Evolutionary conservation across 2,888 invertebrate species (phyloP), one percentile per base, ranked within the genome.

Genomic region (Arctia plantaginis): DNA sequence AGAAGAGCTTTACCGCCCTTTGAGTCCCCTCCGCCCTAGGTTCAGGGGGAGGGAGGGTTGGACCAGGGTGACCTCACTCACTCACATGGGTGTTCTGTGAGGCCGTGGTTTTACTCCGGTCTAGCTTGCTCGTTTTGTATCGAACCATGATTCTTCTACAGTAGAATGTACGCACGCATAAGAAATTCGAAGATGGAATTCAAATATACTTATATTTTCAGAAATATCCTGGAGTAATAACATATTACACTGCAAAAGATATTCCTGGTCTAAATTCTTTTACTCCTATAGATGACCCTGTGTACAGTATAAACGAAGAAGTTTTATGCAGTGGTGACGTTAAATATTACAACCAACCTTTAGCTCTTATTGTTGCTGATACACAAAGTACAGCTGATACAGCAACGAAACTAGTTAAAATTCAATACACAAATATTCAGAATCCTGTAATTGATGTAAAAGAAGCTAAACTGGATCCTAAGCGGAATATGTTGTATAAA

Each of bases 221-320:
- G 96, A 93, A 91, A 73, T 88, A 96, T 69, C 95, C 96, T n/a
- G 98, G 98, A 10, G 97, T 97, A 0, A 89, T 97, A 62, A 96
- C 96, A 10, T 97, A 97, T 81, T 96, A 96, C 74, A 94, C 96
- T 59, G 97, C 97, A 15, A 96, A 96, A 86, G 97, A 98, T 83
- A 96, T 98, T 70, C 97, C 97, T 0, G 97, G 97, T 0, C 88
- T 92, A 59, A 98, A 97, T 88, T 89, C 92, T 18, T 96, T 95
- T 76, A 92, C 93, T 66, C 88, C 90, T 23, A 79, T 68, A 0
- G 88, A 86, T 3, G 76, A 79, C 23, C 64, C 73, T 20, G 47
- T 80, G 0, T 81, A 82, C 35, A 71, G 73, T 18, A 75, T 70
- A 0, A 82, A 89, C 18, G 93, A 96, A 87, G 95, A 96, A 90